Evolutionary conservation across 1,140 invertebrate genomes (phyloP).

Genomic region (Hycleus cichorii): DNA sequence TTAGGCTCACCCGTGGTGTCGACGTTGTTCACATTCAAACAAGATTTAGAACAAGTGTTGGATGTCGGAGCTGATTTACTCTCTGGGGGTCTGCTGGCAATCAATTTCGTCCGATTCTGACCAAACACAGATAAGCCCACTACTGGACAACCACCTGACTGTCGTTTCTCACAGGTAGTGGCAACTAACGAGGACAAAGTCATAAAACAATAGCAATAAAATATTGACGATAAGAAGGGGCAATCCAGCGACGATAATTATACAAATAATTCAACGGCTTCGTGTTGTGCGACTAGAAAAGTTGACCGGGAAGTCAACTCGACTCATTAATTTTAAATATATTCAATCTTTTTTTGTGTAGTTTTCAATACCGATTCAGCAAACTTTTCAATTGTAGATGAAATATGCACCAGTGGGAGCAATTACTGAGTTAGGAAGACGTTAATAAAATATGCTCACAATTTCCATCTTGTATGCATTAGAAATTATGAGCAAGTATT

Average conservation of each 20-base stretch:
- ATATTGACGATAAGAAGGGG: background rate
- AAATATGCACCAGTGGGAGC: too few relatives aligned
- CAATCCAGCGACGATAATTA: background rate
- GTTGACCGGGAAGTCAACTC: too few relatives aligned
- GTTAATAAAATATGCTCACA: too few relatives aligned
- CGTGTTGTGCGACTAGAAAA: too few relatives aligned
- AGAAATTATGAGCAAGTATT: too few relatives aligned
- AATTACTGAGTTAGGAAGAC: too few relatives aligned
- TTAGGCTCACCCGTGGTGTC: slow-evolving; percentile 9
- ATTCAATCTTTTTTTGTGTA: too few relatives aligned
- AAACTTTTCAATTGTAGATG: too few relatives aligned
- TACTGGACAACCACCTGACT: background rate
- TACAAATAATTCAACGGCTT: background rate
- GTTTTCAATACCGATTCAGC: too few relatives aligned
- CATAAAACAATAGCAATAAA: background rate
- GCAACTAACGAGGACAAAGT: background rate
- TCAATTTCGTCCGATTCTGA: slow-evolving; percentile 20
- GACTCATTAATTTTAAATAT: too few relatives aligned
- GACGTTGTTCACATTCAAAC: slow-evolving; percentile 18
- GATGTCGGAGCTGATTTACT: slow-evolving; percentile 21
- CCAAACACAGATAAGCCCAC: slow-evolving; percentile 18
- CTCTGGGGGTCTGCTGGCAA: slow-evolving; percentile 17
- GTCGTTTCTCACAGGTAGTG: background rate
- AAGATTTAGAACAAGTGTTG: slow-evolving; percentile 22
- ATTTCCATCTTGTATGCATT: too few relatives aligned